These are phyloP conservation scores for Myopa tessellatipennis DNA, from an alignment of 2,888 invertebrate species.

Conservation along the genomic window DNA sequence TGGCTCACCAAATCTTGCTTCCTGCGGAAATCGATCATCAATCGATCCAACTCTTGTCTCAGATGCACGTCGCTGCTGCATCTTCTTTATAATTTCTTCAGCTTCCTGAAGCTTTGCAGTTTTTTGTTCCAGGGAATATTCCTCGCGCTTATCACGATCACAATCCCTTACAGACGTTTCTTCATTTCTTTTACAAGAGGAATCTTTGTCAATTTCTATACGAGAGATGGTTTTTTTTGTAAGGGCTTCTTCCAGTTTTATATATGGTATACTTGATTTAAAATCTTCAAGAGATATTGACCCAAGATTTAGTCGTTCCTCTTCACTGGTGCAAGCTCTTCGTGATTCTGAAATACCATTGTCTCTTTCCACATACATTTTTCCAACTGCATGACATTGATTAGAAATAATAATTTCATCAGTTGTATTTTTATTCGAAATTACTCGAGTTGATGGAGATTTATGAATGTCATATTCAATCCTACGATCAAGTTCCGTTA, in stretches of 20 bases:
- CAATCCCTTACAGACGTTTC: background rate
- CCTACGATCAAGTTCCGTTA: too few species aligned
- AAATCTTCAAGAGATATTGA: background rate
- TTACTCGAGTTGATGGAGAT: too few species aligned
- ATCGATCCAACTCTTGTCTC: slow-evolving; percentile 46
- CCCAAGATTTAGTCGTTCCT: too few species aligned
- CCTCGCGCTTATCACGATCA: background rate
- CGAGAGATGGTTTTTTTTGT: slow-evolving; percentile 50
- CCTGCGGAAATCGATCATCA: slow-evolving; percentile 36
- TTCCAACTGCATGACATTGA: too few species aligned
- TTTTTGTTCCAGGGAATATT: slow-evolving; percentile 54
- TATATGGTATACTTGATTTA: slow-evolving; percentile 41
- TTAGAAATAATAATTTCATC: too few species aligned
- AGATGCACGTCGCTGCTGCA: slow-evolving; percentile 55
- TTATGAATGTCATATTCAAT: too few species aligned
- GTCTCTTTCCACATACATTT: too few species aligned
- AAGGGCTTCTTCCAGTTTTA: slow-evolving; percentile 50
- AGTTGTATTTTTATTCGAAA: too few species aligned
- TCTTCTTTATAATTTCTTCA: slow-evolving; percentile 57
- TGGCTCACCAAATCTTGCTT: slow-evolving; percentile 53
- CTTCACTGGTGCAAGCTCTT: too few species aligned
- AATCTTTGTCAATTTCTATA: slow-evolving; percentile 1
- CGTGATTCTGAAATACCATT: too few species aligned
- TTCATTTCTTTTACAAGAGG: background rate
- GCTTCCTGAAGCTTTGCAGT: slow-evolving; percentile 56